Percentiles rank a stretch among this genome's conserved stretches.
These are phyloP conservation scores for Chinchilla lanigera DNA, from an alignment of 2,113 vertebrate species.

Conservation along the genomic window DNA sequence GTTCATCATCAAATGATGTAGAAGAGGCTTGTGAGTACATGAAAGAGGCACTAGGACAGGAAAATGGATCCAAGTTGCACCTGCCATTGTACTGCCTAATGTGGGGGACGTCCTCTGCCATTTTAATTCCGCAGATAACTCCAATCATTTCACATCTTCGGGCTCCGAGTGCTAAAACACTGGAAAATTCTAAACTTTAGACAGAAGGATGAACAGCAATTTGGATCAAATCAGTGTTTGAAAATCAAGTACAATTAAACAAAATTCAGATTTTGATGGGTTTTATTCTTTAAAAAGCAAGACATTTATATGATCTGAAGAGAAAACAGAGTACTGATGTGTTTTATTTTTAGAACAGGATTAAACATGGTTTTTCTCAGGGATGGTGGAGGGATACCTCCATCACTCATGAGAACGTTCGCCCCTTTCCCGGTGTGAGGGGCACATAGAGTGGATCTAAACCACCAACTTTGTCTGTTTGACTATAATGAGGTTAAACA, in stretches of 20 bases:
- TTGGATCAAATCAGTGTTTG: neutral
- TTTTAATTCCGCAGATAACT: neutral
- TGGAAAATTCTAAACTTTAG: neutral
- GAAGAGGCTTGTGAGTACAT: no score
- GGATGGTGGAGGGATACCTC: rapidly evolving
- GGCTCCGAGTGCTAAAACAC: neutral
- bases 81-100: rapidly evolving
- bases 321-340: no score
- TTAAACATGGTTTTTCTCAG: neutral
- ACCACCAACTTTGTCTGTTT: neutral
- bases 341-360: neutral
- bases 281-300: no score
- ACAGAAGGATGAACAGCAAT: neutral
- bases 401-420: neutral
- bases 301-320: no score
- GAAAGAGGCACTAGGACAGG: neutral
- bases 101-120: neutral
- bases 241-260: neutral
- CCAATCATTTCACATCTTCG: neutral
- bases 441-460: neutral
- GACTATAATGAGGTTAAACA: neutral
- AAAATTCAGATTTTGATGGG: neutral
- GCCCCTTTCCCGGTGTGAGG: neutral
- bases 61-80: neutral
- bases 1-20: neutral